These are phyloP conservation scores for Sminthurides aquaticus DNA, from an alignment of 2,888 invertebrate species.

Conservation along the genomic window DNA sequence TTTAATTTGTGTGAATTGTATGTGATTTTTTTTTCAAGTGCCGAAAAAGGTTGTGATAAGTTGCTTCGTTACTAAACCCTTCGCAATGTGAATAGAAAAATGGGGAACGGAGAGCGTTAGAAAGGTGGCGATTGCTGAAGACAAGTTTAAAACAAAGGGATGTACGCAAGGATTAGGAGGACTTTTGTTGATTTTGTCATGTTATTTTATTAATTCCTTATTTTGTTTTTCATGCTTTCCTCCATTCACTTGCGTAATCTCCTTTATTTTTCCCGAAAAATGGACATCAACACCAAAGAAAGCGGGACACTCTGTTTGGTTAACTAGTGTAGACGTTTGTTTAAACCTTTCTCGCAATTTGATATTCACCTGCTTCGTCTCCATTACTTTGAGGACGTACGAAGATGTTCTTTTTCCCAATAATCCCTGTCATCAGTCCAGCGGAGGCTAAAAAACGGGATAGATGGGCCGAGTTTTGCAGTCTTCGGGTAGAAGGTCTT, in stretches of 20 bases:
- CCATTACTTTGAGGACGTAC: too few relatives aligned
- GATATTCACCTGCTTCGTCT: too few relatives aligned
- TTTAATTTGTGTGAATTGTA: conserved; percentile 14
- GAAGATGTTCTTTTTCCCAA: conserved; percentile 72
- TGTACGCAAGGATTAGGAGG: not conserved
- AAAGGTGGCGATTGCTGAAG: not conserved
- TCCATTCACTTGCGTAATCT: too few relatives aligned
- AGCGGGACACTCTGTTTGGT: too few relatives aligned
- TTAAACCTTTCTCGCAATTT: too few relatives aligned
- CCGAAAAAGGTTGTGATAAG: conserved; percentile 10
- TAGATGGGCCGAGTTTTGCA: conserved; percentile 14
- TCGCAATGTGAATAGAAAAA: conserved; percentile 1
- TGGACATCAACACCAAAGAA: too few relatives aligned
- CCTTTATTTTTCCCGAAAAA: too few relatives aligned
- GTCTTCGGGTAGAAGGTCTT: conserved; percentile 9
- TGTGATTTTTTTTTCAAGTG: conserved; percentile 20
- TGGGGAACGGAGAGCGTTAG: conserved; percentile 8
- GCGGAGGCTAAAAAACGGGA: conserved; percentile 68
- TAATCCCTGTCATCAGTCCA: conserved; percentile 70
- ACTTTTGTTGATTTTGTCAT: not conserved
- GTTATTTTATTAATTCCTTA: not conserved
- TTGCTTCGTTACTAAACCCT: conserved; percentile 4
- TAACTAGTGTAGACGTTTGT: too few relatives aligned
- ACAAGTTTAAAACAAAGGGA: conserved; percentile 3
- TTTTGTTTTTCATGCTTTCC: too few relatives aligned